A percentile compares a stretch with the other conserved stretches of the same genome.
Evolutionary conservation across 2,888 invertebrate genomes (phyloP).

Genomic region (Apodemia zela): DNA sequence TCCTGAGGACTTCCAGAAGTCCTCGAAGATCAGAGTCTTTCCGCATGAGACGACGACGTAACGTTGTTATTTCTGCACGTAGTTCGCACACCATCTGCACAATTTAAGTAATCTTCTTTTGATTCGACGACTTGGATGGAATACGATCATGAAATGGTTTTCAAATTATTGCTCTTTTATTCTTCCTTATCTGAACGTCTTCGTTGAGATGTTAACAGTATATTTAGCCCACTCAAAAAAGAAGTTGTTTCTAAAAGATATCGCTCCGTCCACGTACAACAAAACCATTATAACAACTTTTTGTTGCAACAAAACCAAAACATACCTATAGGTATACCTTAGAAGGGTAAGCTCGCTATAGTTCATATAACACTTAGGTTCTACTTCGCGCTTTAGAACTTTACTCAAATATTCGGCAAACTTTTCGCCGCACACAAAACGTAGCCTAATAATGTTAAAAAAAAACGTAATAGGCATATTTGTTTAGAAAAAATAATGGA

Average conservation of each 20-base stretch:
- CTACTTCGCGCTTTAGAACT: no score
- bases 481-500: background rate
- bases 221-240: no score
- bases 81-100: conserved; percentile 56
- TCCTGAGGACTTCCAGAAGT: conserved; percentile 74
- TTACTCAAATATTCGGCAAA: no score
- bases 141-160: no score
- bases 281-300: no score
- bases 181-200: background rate
- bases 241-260: background rate
- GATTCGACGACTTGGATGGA: background rate
- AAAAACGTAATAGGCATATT: background rate
- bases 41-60: conserved; percentile 64
- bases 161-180: background rate
- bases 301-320: no score
- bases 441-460: no score
- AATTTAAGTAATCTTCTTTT: conserved; percentile 6
- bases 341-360: no score
- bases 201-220: background rate
- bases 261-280: no score
- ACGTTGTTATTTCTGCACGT: conserved; percentile 49
- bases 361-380: no score
- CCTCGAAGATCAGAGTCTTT: conserved; percentile 75
- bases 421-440: no score
- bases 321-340: no score